Percentiles rank a stretch among this genome's conserved stretches.
These are phyloP conservation scores for Graphium colonna DNA, from an alignment of 2,888 invertebrate genomes.

Conservation along the genomic window DNA sequence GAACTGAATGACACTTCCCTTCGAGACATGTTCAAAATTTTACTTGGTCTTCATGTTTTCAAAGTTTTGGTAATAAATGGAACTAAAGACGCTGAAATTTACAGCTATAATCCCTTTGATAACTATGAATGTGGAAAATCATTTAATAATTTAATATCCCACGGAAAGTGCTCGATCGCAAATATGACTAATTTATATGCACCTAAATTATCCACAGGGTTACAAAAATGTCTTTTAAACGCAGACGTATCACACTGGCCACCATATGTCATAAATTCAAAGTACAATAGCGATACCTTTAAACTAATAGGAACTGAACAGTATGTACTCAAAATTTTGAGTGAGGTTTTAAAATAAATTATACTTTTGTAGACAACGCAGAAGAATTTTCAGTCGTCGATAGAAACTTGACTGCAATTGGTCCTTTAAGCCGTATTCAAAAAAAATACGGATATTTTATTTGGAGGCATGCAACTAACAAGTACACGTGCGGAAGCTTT, in stretches of 20 bases:
- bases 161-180: conserved; percentile 42
- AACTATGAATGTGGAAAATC: conserved; percentile 51
- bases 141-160: conserved; percentile 39
- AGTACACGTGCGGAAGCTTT: conserved; percentile 36
- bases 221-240: conserved; percentile 48
- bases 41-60: conserved; percentile 38
- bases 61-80: conserved; percentile 44
- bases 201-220: conserved; percentile 39
- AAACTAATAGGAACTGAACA: conserved; percentile 32
- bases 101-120: conserved; percentile 53
- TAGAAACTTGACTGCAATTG: conserved; percentile 34
- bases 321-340: conserved; percentile 39
- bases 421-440: conserved; percentile 35
- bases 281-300: background rate
- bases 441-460: conserved; percentile 31
- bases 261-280: conserved; percentile 42
- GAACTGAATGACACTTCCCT: conserved; percentile 1
- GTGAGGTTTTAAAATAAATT: conserved; percentile 42
- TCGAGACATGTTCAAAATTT: conserved; percentile 39
- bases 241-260: conserved; percentile 25
- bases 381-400: conserved; percentile 31
- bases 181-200: conserved; percentile 36
- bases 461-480: conserved; percentile 35
- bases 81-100: conserved; percentile 37
- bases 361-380: conserved; percentile 31